Conservation (phyloP, 2,113 vertebrate genomes). For the Ctenodactylus gundi region DNA sequence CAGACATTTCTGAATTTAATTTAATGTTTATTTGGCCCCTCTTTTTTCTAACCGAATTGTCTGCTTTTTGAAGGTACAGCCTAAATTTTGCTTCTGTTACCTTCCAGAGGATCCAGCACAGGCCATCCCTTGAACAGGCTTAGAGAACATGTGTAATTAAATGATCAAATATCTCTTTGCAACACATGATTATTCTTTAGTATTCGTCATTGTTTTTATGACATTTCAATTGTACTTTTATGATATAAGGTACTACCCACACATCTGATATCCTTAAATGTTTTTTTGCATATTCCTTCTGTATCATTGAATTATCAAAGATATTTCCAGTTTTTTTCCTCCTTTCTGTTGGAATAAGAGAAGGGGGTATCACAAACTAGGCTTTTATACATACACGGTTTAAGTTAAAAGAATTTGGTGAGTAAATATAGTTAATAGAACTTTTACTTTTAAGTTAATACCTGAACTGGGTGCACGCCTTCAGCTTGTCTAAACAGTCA, state of each 20-base stretch:
- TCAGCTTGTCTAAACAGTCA: conserved; percentile 20
- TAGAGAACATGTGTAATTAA: background rate
- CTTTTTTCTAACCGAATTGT: background rate
- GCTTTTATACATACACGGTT: background rate
- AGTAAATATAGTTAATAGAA: background rate
- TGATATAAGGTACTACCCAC: background rate
- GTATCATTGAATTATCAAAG: background rate
- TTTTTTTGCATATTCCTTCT: background rate
- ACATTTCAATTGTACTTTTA: background rate
- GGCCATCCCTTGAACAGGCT: background rate
- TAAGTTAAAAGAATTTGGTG: background rate
- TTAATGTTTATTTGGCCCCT: conserved; percentile 13
- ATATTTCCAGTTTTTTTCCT: background rate
- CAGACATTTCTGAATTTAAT: conserved; percentile 22
- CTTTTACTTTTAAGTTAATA: background rate
- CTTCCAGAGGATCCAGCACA: background rate
- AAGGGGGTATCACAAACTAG: background rate
- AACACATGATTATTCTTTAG: conserved; percentile 1
- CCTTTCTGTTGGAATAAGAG: background rate
- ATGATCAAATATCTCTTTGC: background rate
- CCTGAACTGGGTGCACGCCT: background rate
- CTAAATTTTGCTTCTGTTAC: background rate
- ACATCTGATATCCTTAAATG: background rate
- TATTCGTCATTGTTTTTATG: background rate
- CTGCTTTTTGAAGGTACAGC: background rate